phyloP scores from a whole-genome alignment of 2,888 invertebrate genomes.

The Andrena minutula region DNA sequence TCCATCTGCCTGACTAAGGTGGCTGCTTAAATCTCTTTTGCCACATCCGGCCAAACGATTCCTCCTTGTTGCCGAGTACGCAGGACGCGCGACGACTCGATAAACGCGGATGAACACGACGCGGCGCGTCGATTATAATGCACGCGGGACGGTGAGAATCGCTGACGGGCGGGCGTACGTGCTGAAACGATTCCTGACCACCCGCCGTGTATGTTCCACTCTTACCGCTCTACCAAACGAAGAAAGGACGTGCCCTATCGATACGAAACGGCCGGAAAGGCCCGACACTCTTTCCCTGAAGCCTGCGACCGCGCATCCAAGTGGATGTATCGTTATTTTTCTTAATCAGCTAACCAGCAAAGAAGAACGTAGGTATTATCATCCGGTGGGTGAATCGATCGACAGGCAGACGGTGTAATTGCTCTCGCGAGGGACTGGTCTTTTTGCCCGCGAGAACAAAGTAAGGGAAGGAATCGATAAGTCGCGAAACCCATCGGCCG shows the following conservation, averaged over 20 bases:
- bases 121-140: conserved; percentile 57
- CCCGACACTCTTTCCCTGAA: too few species aligned
- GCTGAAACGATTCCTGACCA: conserved; percentile 45
- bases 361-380: neutral
- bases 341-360: neutral
- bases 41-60: too few species aligned
- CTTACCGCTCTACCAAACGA: neutral
- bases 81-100: neutral
- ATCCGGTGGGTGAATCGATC: conserved; percentile 43
- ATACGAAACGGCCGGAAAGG: neutral
- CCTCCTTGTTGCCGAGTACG: too few species aligned
- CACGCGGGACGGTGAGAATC: conserved; percentile 46
- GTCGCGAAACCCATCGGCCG: conserved; percentile 15
- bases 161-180: conserved; percentile 28
- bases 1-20: too few species aligned
- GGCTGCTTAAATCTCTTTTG: too few species aligned
- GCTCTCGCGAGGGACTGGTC: conserved; percentile 4
- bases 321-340: neutral
- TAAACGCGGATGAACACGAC: neutral
- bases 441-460: conserved; percentile 10
- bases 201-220: conserved; percentile 12
- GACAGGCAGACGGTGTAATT: conserved; percentile 20
- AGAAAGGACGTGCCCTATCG: neutral
- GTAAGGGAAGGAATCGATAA: neutral
- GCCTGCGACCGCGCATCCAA: neutral